A percentile compares a stretch with the other conserved stretches of the same genome.
These are phyloP conservation scores for Drosophila pseudotakahashii DNA, from an alignment of 2,888 invertebrate species.

Conservation along the genomic window DNA sequence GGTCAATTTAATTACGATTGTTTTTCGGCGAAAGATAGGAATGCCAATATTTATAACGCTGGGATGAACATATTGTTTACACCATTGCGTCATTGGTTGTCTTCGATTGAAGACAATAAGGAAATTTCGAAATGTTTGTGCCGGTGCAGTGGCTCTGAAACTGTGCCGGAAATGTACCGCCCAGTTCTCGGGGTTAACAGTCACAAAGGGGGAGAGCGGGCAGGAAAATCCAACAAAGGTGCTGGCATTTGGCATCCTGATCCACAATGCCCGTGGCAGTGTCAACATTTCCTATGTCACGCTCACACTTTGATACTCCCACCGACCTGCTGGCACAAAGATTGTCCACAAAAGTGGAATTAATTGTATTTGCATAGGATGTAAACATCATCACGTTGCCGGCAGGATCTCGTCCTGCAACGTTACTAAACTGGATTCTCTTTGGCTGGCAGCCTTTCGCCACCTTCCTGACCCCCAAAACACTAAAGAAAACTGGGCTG, in stretches of 20 bases:
- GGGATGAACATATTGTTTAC: conserved; percentile 33
- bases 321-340: conserved; percentile 49
- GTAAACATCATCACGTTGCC: conserved; percentile 74
- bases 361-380: conserved; percentile 80
- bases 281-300: conserved; percentile 63
- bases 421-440: conserved; percentile 47
- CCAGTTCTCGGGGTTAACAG: background rate
- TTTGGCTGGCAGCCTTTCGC: background rate
- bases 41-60: conserved; percentile 15
- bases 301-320: conserved; percentile 10
- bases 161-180: background rate
- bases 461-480: conserved; percentile 8
- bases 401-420: conserved; percentile 47
- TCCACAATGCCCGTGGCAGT: conserved; percentile 46
- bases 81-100: conserved; percentile 30
- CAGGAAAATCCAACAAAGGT: conserved; percentile 9
- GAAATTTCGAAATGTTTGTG: conserved; percentile 4
- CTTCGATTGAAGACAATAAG: conserved; percentile 14
- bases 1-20: conserved; percentile 21
- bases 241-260: conserved; percentile 34
- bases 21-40: conserved; percentile 3
- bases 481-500: conserved; percentile 7
- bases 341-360: conserved; percentile 75
- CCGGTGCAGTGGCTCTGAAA: background rate
- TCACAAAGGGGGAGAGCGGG: conserved; percentile 5